Conservation (phyloP, 2,888 invertebrate species). For the Parnassius mnemosyne region DNA sequence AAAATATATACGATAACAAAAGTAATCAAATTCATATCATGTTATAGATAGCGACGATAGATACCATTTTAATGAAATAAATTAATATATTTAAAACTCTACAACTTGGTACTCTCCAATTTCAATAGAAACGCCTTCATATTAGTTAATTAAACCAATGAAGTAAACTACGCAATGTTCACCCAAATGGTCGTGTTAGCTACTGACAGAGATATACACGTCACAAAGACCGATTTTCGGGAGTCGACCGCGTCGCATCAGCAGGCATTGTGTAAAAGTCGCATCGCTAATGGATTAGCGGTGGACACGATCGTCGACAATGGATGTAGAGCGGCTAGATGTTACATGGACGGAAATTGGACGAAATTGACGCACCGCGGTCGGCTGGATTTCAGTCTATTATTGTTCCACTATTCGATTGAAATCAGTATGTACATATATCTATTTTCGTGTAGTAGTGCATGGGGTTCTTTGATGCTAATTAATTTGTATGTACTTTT, state of each 20-base stretch:
- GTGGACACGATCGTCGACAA: slow-evolving; percentile 44
- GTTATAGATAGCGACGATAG: too few species aligned
- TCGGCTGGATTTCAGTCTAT: slow-evolving; percentile 22
- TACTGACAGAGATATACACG: slow-evolving; percentile 15
- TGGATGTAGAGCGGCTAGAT: slow-evolving; percentile 40
- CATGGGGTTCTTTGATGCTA: slow-evolving; percentile 18
- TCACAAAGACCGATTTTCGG: slow-evolving; percentile 42
- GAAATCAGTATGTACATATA: slow-evolving; percentile 24
- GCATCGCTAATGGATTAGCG: slow-evolving; percentile 73
- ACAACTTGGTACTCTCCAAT: not conserved
- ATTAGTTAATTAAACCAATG: slow-evolving; percentile 4
- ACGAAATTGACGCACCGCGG: slow-evolving; percentile 38
- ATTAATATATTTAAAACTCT: not conserved
- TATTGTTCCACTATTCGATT: slow-evolving; percentile 30
- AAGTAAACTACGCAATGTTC: slow-evolving; percentile 1
- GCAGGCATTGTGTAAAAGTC: slow-evolving; percentile 63
- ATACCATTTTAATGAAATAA: too few species aligned
- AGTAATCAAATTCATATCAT: too few species aligned
- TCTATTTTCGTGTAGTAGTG: slow-evolving; percentile 12
- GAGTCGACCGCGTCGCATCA: slow-evolving; percentile 41
- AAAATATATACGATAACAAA: too few species aligned
- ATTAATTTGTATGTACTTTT: slow-evolving; percentile 15
- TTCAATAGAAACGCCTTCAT: not conserved
- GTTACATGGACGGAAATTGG: slow-evolving; percentile 46
- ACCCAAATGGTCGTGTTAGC: not conserved